phyloP scores from a whole-genome alignment of 2,113 vertebrate species.

The Cromileptes altivelis region DNA sequence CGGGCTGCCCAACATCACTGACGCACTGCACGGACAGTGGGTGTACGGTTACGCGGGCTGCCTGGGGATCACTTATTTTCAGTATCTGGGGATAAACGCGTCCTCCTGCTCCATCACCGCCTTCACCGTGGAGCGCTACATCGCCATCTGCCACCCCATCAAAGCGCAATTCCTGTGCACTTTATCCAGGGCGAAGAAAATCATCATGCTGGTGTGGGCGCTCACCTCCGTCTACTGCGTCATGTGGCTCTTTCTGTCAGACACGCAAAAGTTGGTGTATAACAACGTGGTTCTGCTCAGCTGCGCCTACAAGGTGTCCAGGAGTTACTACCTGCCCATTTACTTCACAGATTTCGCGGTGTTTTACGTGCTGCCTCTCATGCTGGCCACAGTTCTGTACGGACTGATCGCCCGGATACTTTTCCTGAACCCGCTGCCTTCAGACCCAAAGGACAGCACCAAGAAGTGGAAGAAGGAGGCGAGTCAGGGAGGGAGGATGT shows the following conservation, averaged over 20 bases:
- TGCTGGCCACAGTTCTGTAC: conserved; percentile 94
- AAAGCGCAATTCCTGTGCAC: conserved; percentile 97
- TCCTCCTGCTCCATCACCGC: conserved; percentile 98
- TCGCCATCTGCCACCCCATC: conserved; percentile 98
- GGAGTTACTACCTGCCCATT: conserved; percentile 94
- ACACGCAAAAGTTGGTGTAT: conserved; percentile 89
- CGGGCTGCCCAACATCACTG: conserved; percentile 96
- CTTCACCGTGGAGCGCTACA: conserved; percentile 97
- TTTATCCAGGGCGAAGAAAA: conserved; percentile 95
- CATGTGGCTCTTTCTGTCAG: conserved; percentile 97
- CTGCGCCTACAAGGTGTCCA: conserved; percentile 94
- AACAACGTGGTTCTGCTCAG: conserved; percentile 88
- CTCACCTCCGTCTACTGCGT: conserved; percentile 95
- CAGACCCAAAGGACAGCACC: conserved; percentile 89
- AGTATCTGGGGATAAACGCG: conserved; percentile 97
- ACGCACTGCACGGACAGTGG: conserved; percentile 93
- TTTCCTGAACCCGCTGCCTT: conserved; percentile 93
- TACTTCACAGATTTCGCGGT: conserved; percentile 96
- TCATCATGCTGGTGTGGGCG: conserved; percentile 95
- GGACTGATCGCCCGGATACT: conserved; percentile 96
- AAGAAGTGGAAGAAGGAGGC: conserved; percentile 88
- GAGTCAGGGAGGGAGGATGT: conserved; percentile 81
- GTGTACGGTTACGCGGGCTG: conserved; percentile 94
- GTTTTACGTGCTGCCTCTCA: conserved; percentile 95
- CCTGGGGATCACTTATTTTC: conserved; percentile 95